A percentile compares a stretch with the other conserved stretches of the same genome.
phyloP scores from a whole-genome alignment of 2,113 vertebrate genomes.

The Tylochromis polylepis region DNA sequence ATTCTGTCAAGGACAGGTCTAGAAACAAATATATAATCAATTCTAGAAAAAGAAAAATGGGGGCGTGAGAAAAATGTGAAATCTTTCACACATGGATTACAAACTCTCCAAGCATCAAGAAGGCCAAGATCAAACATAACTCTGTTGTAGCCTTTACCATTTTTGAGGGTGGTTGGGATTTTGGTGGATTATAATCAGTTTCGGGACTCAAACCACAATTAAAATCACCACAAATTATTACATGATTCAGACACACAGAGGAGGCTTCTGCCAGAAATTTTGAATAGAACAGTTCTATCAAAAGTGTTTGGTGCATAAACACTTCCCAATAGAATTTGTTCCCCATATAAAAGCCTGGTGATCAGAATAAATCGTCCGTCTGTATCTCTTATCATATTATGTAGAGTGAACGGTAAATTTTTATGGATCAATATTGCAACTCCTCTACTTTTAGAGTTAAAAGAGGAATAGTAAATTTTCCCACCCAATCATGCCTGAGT shows the following conservation, averaged over 20 bases:
- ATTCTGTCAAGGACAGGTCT: neutral
- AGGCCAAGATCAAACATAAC: fast-evolving
- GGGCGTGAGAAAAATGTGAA: fast-evolving
- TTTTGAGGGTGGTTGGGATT: neutral
- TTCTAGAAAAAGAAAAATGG: neutral
- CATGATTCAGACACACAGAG: no score
- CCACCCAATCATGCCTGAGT: neutral
- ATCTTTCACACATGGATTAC: neutral
- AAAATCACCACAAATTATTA: neutral
- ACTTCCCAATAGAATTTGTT: neutral
- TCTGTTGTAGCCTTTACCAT: fast-evolving
- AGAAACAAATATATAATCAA: neutral
- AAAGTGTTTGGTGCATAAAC: neutral
- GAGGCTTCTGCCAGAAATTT: neutral
- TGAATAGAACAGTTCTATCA: neutral
- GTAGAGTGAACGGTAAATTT: neutral
- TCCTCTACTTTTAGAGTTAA: neutral
- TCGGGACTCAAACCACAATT: neutral
- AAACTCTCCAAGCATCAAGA: fast-evolving
- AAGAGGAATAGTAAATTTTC: neutral
- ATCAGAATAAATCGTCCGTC: fast-evolving
- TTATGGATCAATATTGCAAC: fast-evolving
- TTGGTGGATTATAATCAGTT: neutral
- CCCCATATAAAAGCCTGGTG: neutral
- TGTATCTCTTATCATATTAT: fast-evolving